Conservation (phyloP, 2,113 vertebrate species). For the Girardinichthys multiradiatus region DNA sequence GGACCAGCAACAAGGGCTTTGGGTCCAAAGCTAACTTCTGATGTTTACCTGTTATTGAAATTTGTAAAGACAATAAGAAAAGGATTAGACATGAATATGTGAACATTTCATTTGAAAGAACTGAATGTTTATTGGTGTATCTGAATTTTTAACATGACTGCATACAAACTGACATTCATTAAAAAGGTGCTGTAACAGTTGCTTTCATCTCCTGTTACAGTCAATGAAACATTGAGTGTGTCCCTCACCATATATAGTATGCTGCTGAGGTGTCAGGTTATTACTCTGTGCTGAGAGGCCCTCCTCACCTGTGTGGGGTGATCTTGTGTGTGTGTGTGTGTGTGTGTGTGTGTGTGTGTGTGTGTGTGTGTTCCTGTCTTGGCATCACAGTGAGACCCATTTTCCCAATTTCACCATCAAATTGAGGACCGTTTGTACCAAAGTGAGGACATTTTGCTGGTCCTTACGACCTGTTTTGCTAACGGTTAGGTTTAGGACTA, state of each 20-base stretch:
- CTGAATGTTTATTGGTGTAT: not conserved
- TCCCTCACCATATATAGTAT: conserved; percentile 49
- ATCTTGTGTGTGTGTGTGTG: not conserved
- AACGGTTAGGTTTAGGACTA: too few relatives aligned
- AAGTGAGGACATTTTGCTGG: too few relatives aligned
- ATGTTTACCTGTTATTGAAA: too few relatives aligned
- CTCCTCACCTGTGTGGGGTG: not conserved
- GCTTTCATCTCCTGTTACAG: conserved; percentile 64
- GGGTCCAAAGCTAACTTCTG: not conserved
- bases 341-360: not conserved
- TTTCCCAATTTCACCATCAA: too few relatives aligned
- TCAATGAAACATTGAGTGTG: conserved; percentile 75
- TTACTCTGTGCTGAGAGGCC: not conserved
- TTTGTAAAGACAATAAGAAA: not conserved
- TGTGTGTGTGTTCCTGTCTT: too few relatives aligned
- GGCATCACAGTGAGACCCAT: too few relatives aligned
- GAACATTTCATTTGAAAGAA: not conserved
- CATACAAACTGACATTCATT: not conserved
- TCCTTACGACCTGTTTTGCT: too few relatives aligned
- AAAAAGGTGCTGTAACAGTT: not conserved
- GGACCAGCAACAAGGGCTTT: not conserved
- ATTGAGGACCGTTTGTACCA: too few relatives aligned
- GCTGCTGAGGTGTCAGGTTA: conserved; percentile 67
- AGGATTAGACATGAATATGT: not conserved
- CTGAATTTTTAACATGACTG: not conserved